Evolutionary conservation across 2,797 vertebrate species (phyloP).

Genomic region (Poecilia velifera): DNA sequence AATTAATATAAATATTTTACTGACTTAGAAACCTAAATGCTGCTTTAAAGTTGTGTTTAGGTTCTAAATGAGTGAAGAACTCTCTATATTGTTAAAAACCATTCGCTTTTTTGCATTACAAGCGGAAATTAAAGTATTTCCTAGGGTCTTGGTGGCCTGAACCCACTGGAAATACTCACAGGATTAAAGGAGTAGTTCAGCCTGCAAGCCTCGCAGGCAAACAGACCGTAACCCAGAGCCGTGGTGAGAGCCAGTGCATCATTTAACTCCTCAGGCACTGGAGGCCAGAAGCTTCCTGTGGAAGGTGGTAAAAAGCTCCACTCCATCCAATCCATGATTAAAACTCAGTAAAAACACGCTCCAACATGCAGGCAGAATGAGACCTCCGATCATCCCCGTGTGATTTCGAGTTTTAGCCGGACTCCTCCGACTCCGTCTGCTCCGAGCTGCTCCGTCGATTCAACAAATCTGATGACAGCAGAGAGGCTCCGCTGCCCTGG

Average conservation of each 20-base stretch:
- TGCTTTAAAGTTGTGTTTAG: not conserved
- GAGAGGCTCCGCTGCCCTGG: conserved; percentile 35
- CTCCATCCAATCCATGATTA: conserved; percentile 65
- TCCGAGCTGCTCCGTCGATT: conserved; percentile 45
- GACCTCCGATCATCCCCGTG: conserved; percentile 2
- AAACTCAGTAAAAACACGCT: conserved; percentile 20
- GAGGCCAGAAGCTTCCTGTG: conserved; percentile 24
- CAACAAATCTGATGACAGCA: conserved; percentile 61
- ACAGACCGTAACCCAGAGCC: conserved; percentile 70
- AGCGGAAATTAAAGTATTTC: not conserved
- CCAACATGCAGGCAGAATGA: conserved; percentile 4
- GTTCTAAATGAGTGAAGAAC: not conserved
- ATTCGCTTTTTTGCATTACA: not conserved
- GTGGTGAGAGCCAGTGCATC: conserved; percentile 65
- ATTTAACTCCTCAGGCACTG: conserved; percentile 45
- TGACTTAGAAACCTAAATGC: not conserved
- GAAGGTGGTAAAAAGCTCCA: conserved; percentile 44
- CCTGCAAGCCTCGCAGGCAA: conserved; percentile 66
- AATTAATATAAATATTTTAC: not conserved
- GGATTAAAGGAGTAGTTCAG: conserved; percentile 59
- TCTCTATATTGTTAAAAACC: not conserved
- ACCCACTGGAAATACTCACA: conserved; percentile 66
- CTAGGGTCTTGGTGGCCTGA: not conserved
- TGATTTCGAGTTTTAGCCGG: not conserved
- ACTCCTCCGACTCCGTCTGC: conserved; percentile 34